phyloP scores from a whole-genome alignment of 2,888 invertebrate species.

The Leucozona laternaria region DNA sequence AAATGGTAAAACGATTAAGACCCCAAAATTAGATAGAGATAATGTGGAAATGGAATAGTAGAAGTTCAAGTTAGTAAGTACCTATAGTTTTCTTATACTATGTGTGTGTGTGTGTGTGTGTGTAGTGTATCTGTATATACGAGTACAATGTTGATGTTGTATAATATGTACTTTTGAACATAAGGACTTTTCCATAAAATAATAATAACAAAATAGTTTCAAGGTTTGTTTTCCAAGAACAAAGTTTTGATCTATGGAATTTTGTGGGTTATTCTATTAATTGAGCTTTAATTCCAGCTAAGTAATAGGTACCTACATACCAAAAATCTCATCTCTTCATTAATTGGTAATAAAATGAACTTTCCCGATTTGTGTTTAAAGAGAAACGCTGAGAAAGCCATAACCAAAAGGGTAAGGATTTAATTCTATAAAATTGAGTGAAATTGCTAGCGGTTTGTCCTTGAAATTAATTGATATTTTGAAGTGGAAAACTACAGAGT shows the following conservation, averaged over 20 bases:
- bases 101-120: too few relatives aligned
- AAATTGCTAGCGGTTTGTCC: background rate
- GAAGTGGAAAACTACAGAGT: background rate
- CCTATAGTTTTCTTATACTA: background rate
- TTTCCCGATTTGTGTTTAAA: conserved; percentile 16
- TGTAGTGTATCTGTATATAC: too few relatives aligned
- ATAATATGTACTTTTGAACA: conserved; percentile 16
- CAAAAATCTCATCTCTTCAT: conserved; percentile 27
- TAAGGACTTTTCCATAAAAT: conserved; percentile 38
- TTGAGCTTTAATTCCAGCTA: conserved; percentile 4
- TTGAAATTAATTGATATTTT: background rate
- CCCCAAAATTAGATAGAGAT: conserved; percentile 48
- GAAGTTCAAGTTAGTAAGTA: conserved; percentile 9
- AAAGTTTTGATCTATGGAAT: conserved; percentile 34
- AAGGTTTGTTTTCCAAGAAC: background rate
- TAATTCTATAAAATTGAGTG: conserved; percentile 1
- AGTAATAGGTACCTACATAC: background rate
- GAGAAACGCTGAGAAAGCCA: background rate
- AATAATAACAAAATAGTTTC: conserved; percentile 31
- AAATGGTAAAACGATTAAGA: conserved; percentile 62
- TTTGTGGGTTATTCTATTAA: conserved; percentile 35
- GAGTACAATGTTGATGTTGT: too few relatives aligned
- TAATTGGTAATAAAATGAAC: conserved; percentile 28
- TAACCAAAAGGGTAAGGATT: conserved; percentile 1
- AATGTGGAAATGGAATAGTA: conserved; percentile 14